Conservation (phyloP, 2,797 vertebrate genomes). For the Alfaro cultratus region DNA sequence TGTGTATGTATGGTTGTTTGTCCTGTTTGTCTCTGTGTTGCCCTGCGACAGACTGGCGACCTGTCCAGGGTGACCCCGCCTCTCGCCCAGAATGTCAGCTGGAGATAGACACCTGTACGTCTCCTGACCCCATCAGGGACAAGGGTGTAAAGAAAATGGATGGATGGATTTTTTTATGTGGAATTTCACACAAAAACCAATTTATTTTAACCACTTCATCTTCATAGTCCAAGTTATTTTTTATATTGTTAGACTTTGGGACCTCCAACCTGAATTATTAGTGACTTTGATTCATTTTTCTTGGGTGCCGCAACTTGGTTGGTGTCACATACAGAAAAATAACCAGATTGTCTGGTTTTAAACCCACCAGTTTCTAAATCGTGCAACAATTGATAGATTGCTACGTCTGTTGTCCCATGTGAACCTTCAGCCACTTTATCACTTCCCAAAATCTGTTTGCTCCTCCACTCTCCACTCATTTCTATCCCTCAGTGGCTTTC, state of each 20-base stretch:
- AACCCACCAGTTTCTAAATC: neutral
- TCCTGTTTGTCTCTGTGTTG: too few species aligned
- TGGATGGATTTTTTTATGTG: neutral
- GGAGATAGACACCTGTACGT: too few species aligned
- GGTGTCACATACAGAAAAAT: neutral
- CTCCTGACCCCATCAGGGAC: too few species aligned
- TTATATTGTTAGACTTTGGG: neutral
- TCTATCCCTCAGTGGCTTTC: constrained; percentile 35
- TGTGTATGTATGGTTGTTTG: too few species aligned
- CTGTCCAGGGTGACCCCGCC: too few species aligned
- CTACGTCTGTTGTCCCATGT: neutral
- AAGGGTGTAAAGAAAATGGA: too few species aligned
- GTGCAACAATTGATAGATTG: neutral
- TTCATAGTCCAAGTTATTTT: too few species aligned
- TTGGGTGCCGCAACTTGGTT: neutral
- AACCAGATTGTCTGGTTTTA: neutral
- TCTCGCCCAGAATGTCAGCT: too few species aligned
- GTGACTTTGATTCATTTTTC: neutral
- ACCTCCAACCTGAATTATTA: neutral
- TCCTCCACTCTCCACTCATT: neutral
- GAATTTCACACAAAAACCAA: neutral
- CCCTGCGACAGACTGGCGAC: too few species aligned
- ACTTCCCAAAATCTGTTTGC: neutral
- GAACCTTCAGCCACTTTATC: neutral
- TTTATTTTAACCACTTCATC: neutral